Percentiles rank a stretch among this genome's conserved stretches.
phyloP scores from a whole-genome alignment of 1,140 invertebrate genomes.

The Drosophila novamexicana region DNA sequence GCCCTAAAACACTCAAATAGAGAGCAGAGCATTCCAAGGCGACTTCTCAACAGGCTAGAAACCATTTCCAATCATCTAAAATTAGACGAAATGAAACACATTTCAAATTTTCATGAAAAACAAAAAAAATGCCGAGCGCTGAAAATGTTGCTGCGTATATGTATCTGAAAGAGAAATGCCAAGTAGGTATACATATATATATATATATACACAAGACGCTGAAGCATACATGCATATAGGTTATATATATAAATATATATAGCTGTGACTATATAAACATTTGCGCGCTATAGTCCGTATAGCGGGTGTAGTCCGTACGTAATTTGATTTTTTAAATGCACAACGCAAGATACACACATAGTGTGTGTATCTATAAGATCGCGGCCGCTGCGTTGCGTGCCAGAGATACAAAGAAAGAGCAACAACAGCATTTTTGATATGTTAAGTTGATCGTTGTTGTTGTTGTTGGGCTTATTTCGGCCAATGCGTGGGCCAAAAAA shows the following conservation, averaged over 20 bases:
- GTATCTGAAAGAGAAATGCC: constrained; percentile 67
- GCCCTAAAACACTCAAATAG: constrained; percentile 59
- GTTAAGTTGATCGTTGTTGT: constrained; percentile 12
- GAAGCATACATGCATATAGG: constrained; percentile 22
- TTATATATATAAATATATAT: constrained; percentile 34
- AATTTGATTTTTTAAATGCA: constrained; percentile 75
- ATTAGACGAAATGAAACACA: constrained; percentile 82
- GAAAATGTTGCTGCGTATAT: constrained; percentile 55
- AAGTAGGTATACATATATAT: constrained; percentile 40
- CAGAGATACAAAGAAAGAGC: constrained; percentile 29
- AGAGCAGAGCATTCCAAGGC: constrained; percentile 51
- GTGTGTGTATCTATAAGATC: constrained; percentile 66
- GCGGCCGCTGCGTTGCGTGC: constrained; percentile 35
- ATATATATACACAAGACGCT: constrained; percentile 8
- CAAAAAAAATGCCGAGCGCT: constrained; percentile 63
- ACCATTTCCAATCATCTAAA: constrained; percentile 80
- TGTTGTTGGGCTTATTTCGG: constrained; percentile 36
- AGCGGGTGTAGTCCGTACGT: constrained; percentile 67
- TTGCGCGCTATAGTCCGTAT: constrained; percentile 37
- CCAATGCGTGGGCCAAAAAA: constrained; percentile 37
- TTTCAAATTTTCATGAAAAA: constrained; percentile 79
- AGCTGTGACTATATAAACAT: constrained; percentile 64
- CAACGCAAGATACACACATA: constrained; percentile 46
- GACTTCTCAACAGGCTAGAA: constrained; percentile 31
- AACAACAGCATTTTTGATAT: constrained; percentile 32